Evolutionary conservation across 1,140 invertebrate species (phyloP), one percentile per base, ranked within the genome.

Genomic region (Drosophila funebris): DNA sequence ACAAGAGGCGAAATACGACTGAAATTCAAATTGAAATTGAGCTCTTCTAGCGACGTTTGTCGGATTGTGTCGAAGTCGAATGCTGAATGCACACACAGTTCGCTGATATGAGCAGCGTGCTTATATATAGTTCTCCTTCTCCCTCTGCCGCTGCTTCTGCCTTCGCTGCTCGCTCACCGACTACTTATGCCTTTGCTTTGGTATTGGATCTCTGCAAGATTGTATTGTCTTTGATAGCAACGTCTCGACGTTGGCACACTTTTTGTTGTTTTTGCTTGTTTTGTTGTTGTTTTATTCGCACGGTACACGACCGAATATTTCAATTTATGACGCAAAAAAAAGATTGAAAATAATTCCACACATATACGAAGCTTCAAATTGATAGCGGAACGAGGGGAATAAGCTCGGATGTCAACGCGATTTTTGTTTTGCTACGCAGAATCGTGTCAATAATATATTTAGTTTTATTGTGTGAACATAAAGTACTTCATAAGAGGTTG

Each of bases 281-380:
- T 29, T 31, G 13, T 29, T 66, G 39, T 48, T 56, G 37, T 18
- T 36, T 24, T 53, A 53, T 61, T 58, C 27, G 36, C 60, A 46
- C 56, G 58, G 9, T 18, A 68, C 53, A 43, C 61, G 16, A 64
- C 50, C 58, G 53, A 44, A 69, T 41, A 83, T 82, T 82, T 87
- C 72, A 76, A 76, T 62, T 76, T 83, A 68, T 88, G 83, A 88
- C 82, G 82, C 82, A 85, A 85, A 85, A 85, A 85, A 85, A 82
- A 76, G 67, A 44, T 76, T 81, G 60, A 81, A 78, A 81, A 87
- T 82, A 39, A 71, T 85, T 85, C 82, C 82, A 78, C 41, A 53
- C 52, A 61, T 6, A 27, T 4, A 5, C n/a, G n/a, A 61, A 27
- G 29, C 29, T 31, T 5, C 29, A 75, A 75, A 39, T n/a, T n/a